Base-by-base conservation (phyloP, 2,113 vertebrate species). In the Piliocolobus tephrosceles region DNA sequence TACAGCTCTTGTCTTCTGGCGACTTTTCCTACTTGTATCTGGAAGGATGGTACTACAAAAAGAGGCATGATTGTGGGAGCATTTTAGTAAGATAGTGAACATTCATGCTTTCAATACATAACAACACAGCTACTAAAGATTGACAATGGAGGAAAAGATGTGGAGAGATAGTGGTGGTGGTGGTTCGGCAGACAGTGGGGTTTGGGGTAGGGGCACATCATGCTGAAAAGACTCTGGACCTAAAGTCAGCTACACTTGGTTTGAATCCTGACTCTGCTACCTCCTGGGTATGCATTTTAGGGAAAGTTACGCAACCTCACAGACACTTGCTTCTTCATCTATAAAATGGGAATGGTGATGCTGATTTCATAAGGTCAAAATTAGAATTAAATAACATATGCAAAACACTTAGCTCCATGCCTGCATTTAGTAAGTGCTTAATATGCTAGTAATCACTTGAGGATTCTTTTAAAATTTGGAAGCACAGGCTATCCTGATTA, bases 1-100 rank as follows among this genome's bases (percentile, higher is more conserved):
- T 80, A 99, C 98, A 1, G 99, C 99, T 64, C 99, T 99, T 0
- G 99, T 99, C 98, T 99, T 99, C 98, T 99, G 99, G 4, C 98
- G 98, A 89, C 99, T 99, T 98, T 99, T 99, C 52, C 98, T 98
- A 96, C 99, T 99, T 0, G 98, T 99, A 92, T 99, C 99, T 95
- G 99, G 99, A 89, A 99, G 99, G 70, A 99, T 96, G 4, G 98
- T 99, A 84, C 99, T 99, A 88, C 27, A 94, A 97, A 96, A 88
- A 81, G 40, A 98, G 93, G 97, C 58, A 82, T 13, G 8, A 57
- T 2, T 38, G 35, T 93, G 61, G 97, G 75, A 86, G 38, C 20
- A 57, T 73, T 55, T 95, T 43, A 88, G n/a, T 84, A 57, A 81
- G n/a, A 75, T 0, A 72, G n/a, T 68, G 58, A 76, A 25, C 57